Percentiles rank a stretch among this genome's conserved stretches.
Evolutionary conservation across 1,140 invertebrate genomes (phyloP).

Genomic region (Habropoda laboriosa): DNA sequence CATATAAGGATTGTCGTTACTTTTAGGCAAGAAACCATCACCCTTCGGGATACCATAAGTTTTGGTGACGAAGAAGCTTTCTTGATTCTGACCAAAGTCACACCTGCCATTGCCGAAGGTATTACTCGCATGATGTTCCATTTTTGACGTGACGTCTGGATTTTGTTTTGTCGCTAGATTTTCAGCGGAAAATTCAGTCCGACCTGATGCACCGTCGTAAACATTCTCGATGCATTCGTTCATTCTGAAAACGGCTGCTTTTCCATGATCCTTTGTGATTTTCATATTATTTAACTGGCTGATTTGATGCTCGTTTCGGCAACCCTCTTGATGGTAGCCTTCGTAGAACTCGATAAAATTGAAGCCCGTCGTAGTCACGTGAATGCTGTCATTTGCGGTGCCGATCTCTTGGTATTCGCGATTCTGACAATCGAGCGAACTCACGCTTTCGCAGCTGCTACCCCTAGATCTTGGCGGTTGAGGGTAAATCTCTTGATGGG

Average conservation of each 20-base stretch:
- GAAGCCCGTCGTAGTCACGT: conserved; percentile 59
- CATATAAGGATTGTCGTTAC: conserved; percentile 58
- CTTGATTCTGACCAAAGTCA: conserved; percentile 56
- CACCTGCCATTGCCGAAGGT: conserved; percentile 38
- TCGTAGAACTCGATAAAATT: conserved; percentile 76
- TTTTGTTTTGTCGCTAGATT: conserved; percentile 47
- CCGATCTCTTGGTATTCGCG: conserved; percentile 70
- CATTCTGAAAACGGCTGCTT: conserved; percentile 63
- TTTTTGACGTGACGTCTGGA: conserved; percentile 29
- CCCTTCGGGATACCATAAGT: conserved; percentile 59
- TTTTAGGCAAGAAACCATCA: conserved; percentile 61
- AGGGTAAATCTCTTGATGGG: conserved; percentile 72
- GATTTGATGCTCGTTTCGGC: conserved; percentile 52
- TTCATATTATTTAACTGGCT: conserved; percentile 22
- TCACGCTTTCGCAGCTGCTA: conserved; percentile 77
- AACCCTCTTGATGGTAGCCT: conserved; percentile 71
- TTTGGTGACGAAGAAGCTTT: conserved; percentile 39
- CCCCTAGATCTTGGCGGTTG: conserved; percentile 76
- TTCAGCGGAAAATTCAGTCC: conserved; percentile 38
- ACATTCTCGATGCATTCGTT: conserved; percentile 59
- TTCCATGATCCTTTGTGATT: conserved; percentile 62
- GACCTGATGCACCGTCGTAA: conserved; percentile 59
- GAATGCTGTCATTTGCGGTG: conserved; percentile 52
- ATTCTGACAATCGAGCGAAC: conserved; percentile 76
- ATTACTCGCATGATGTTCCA: conserved; percentile 29